Evolutionary conservation across 2,113 vertebrate species (phyloP).

Genomic region (Serinus canaria): DNA sequence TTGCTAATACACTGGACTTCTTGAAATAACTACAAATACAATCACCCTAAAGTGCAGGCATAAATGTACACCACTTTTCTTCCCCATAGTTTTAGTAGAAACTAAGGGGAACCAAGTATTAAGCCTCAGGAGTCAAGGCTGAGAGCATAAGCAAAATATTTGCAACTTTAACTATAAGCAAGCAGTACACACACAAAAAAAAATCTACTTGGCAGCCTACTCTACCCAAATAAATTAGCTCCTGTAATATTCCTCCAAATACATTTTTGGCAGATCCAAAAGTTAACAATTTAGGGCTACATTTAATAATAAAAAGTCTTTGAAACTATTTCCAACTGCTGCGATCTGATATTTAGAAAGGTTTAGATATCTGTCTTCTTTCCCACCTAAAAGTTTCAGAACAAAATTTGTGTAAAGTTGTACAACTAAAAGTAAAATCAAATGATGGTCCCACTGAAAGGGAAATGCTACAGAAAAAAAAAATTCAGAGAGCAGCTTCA

Average conservation of each 20-base stretch:
- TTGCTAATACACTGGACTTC: neutral
- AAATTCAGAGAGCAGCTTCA: fast-evolving
- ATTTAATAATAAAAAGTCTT: neutral
- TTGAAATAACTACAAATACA: neutral
- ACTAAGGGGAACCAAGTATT: neutral
- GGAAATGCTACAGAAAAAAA: neutral
- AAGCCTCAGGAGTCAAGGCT: neutral
- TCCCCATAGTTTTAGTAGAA: neutral
- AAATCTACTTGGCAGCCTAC: neutral
- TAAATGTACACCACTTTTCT: neutral
- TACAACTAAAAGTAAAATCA: neutral
- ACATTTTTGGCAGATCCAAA: neutral
- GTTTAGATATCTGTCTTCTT: neutral
- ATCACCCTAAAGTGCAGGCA: neutral
- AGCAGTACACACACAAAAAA: neutral
- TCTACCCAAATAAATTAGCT: neutral
- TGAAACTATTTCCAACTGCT: neutral
- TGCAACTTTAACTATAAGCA: neutral
- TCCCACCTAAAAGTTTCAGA: neutral
- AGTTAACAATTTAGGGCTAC: neutral
- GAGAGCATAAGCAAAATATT: neutral
- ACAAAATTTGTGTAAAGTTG: neutral
- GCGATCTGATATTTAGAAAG: neutral
- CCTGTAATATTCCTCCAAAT: neutral
- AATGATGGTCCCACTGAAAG: neutral